These are phyloP conservation scores for Monoplex corrugatus DNA, from an alignment of 2,888 invertebrate species.

Conservation along the genomic window DNA sequence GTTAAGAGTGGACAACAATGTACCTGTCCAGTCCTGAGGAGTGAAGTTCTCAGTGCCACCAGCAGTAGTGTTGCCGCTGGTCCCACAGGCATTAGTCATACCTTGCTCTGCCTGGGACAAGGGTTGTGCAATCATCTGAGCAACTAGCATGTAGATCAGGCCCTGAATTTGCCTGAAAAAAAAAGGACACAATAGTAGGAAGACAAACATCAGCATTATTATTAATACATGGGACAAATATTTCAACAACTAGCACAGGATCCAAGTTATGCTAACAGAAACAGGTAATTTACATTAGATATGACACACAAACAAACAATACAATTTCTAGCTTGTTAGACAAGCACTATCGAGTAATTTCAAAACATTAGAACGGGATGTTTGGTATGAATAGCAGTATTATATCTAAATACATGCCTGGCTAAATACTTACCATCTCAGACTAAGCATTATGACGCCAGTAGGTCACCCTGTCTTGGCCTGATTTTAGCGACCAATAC, in stretches of 20 bases:
- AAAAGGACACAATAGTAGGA: neutral
- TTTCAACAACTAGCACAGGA: neutral
- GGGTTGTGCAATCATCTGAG: conserved; percentile 73
- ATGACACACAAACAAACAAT: neutral
- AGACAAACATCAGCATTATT: too few relatives aligned
- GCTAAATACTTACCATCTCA: too few relatives aligned
- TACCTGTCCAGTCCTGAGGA: conserved; percentile 78
- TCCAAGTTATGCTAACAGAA: neutral
- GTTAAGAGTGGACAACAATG: too few relatives aligned
- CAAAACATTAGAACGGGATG: too few relatives aligned
- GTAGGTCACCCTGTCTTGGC: too few relatives aligned
- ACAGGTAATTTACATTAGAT: too few relatives aligned
- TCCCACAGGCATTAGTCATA: conserved; percentile 66
- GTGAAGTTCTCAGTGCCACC: conserved; percentile 60
- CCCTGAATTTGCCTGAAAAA: conserved; percentile 77
- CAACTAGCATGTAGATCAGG: conserved; percentile 73
- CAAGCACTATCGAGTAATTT: too few relatives aligned
- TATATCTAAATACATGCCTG: too few relatives aligned
- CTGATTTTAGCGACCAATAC: too few relatives aligned
- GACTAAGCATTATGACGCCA: too few relatives aligned
- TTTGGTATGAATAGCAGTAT: too few relatives aligned
- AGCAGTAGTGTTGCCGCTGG: conserved; percentile 55
- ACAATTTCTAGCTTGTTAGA: neutral
- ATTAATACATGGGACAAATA: neutral
- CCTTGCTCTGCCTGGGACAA: conserved; percentile 62